A percentile compares a stretch with the other conserved stretches of the same genome.
phyloP scores from a whole-genome alignment of 1,140 invertebrate species.

The Xylocopa sonorina region DNA sequence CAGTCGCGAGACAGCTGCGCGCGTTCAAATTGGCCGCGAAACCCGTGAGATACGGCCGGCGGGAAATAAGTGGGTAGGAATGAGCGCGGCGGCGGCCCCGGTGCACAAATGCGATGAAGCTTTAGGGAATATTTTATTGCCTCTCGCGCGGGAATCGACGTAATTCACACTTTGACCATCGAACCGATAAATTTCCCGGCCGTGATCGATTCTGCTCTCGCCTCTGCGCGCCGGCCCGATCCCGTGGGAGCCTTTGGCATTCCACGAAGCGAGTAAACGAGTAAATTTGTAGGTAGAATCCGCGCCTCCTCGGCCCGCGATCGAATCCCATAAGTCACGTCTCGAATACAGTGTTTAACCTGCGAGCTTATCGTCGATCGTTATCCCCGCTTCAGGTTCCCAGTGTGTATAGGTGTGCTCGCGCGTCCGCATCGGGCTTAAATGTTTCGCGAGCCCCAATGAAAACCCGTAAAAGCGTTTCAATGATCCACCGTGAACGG shows the following conservation, averaged over 20 bases:
- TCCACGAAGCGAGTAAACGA: constrained; percentile 62
- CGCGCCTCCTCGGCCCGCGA: constrained; percentile 40
- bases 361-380: constrained; percentile 58
- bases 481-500: not conserved
- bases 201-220: constrained; percentile 3
- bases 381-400: constrained; percentile 48
- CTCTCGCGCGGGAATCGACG: constrained; percentile 27
- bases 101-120: constrained; percentile 43
- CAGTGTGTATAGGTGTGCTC: not conserved
- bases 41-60: constrained; percentile 34
- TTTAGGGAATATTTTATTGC: constrained; percentile 50
- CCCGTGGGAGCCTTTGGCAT: constrained; percentile 53
- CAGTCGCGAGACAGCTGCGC: not conserved
- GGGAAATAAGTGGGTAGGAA: constrained; percentile 42
- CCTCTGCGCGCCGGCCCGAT: not conserved
- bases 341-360: constrained; percentile 67
- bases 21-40: constrained; percentile 23
- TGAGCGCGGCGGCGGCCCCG: not conserved
- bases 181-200: constrained; percentile 56
- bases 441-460: constrained; percentile 24
- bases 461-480: constrained; percentile 29
- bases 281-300: constrained; percentile 67
- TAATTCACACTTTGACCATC: constrained; percentile 56
- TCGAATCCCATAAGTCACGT: constrained; percentile 67
- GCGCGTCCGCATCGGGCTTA: constrained; percentile 22